phyloP scores from a whole-genome alignment of 2,888 invertebrate genomes.

The Electrophaes corylata region DNA sequence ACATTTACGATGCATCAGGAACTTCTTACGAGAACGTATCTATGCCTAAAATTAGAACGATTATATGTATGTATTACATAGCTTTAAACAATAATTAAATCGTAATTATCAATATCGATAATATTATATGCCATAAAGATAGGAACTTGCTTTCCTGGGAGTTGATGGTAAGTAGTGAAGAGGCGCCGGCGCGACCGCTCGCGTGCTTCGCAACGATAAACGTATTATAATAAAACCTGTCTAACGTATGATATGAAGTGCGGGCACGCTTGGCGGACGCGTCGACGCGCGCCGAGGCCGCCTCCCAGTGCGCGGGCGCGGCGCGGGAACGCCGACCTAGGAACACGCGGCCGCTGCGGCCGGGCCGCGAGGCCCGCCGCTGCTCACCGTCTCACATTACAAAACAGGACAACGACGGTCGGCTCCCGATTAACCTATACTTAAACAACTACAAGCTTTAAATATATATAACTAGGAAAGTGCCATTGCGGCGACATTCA shows the following conservation, averaged over 20 bases:
- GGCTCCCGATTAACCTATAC: conserved; percentile 77
- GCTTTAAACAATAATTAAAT: conserved; percentile 86
- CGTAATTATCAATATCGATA: conserved; percentile 85
- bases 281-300: conserved; percentile 73
- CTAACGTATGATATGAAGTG: conserved; percentile 84
- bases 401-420: conserved; percentile 62
- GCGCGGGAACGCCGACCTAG: conserved; percentile 58
- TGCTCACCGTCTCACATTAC: conserved; percentile 42
- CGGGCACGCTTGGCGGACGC: conserved; percentile 67
- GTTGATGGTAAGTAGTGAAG: conserved; percentile 76
- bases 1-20: conserved; percentile 85
- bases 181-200: conserved; percentile 76
- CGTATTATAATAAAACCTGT: conserved; percentile 82
- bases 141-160: conserved; percentile 86
- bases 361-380: conserved; percentile 25
- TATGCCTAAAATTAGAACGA: conserved; percentile 85
- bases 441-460: conserved; percentile 82
- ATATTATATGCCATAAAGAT: conserved; percentile 86
- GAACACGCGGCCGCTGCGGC: conserved; percentile 41
- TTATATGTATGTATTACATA: conserved; percentile 86
- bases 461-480: conserved; percentile 82
- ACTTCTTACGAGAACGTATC: conserved; percentile 85
- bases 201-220: conserved; percentile 78
- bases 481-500: conserved; percentile 73
- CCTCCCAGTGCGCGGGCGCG: conserved; percentile 81